A percentile compares a stretch with the other conserved stretches of the same genome.
These are phyloP conservation scores for Pyrrhosoma nymphula DNA, from an alignment of 2,888 invertebrate genomes.

Conservation along the genomic window DNA sequence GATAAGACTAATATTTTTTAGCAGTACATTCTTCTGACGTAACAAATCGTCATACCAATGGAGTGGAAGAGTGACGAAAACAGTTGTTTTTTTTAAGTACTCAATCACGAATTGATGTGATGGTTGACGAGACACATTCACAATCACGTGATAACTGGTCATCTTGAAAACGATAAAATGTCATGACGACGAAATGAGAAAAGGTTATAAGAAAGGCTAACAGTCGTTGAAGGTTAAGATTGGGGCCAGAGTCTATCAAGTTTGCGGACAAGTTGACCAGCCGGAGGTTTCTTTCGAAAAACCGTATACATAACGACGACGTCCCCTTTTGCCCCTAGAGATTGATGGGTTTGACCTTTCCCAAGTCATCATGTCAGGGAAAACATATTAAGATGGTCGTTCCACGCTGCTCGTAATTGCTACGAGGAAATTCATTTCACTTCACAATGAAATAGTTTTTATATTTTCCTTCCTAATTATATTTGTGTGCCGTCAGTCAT, in stretches of 20 bases:
- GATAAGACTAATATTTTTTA: no score
- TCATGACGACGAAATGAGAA: neutral
- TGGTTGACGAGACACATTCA: no score
- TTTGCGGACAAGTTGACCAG: neutral
- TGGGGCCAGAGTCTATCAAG: neutral
- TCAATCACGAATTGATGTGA: no score
- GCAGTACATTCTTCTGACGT: no score
- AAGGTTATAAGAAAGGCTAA: neutral
- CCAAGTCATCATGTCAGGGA: neutral
- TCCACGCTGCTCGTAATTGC: neutral
- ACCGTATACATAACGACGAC: neutral
- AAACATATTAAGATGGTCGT: neutral
- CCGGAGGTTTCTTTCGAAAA: neutral
- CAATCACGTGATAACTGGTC: neutral
- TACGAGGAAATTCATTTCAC: neutral
- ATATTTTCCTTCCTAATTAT: no score
- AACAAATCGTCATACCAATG: no score
- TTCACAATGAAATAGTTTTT: neutral
- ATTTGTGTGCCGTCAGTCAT: no score
- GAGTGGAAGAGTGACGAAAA: no score
- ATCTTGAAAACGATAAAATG: neutral
- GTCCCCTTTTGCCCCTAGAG: neutral
- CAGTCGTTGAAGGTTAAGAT: neutral
- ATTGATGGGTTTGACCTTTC: slow-evolving; percentile 52
- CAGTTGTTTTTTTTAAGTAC: no score